Evolutionary conservation across 2,113 vertebrate species (phyloP), one percentile per base, ranked within the genome.

Genomic region (Stigmatopora nigra): DNA sequence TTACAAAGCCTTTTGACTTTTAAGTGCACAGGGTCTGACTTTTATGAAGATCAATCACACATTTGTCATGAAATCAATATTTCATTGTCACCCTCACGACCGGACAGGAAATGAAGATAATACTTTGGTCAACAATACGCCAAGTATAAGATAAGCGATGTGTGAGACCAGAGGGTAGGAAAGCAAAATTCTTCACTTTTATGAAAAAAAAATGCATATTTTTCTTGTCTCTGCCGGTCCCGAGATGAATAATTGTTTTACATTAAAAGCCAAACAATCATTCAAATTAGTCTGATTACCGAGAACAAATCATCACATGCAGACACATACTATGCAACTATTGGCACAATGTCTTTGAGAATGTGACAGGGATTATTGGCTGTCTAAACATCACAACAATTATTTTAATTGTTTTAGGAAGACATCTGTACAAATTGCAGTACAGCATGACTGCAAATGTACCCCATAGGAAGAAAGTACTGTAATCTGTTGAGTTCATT

Each of bases 371-470:
- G 64, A 85, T 85, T 85, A 86, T 85, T 80, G 68, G 72, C 70
- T 66, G 70, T 77, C 80, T 88, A 87, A 89, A 88, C 84, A 90
- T 78, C 85, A 84, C 85, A 88, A 86, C 83, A 86, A 63, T 66
- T 49, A 16, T 78, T 86, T 89, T 86, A 87, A 86, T 86, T 82
- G 83, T 83, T 87, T 82, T 78, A 84, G 88, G 87, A 91, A 89
- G 86, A 73, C 76, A 88, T 89, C 82, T 78, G 75, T 90, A 78
- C 77, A 65, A 69, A 69, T 47, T 69, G 70, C 68, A 31, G 25
- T 63, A 57, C 76, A 57, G 64, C 63, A 71, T 67, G 61, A 62
- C 68, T 78, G 45, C 61, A 61, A 45, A 62, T 79, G 77, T 68
- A 71, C 55, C 67, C 67, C 79, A 73, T 74, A 67, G 69, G 62